Evolutionary conservation across 2,113 vertebrate species (phyloP).

Genomic region (Steatornis caripensis): DNA sequence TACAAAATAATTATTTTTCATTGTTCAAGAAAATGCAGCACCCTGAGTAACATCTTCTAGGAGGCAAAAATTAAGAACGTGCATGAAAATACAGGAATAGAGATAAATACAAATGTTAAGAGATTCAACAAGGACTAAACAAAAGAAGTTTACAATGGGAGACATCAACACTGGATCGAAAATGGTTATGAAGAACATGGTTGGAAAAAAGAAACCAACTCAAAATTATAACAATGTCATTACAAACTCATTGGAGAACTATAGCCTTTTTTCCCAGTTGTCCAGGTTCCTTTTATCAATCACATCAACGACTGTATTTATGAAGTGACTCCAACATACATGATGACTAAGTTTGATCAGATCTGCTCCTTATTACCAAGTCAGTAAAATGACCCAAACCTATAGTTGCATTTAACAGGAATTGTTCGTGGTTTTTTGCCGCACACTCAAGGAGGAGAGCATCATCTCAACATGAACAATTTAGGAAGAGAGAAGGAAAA

Average conservation of each 20-base stretch:
- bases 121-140: background rate
- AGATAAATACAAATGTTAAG: background rate
- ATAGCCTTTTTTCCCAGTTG: background rate
- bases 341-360: background rate
- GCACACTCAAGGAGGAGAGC: background rate
- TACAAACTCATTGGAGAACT: background rate
- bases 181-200: background rate
- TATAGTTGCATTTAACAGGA: background rate
- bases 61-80: background rate
- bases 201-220: fast-evolving
- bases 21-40: background rate
- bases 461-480: background rate
- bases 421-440: background rate
- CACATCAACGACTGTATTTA: background rate
- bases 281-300: background rate
- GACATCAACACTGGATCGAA: too few species aligned
- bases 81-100: background rate
- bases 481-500: background rate
- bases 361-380: background rate
- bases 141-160: background rate
- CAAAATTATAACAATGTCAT: background rate
- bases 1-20: background rate
- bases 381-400: background rate
- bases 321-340: background rate
- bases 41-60: background rate